Conservation (phyloP, 2,888 invertebrate species). For the Onchidella celtica region DNA sequence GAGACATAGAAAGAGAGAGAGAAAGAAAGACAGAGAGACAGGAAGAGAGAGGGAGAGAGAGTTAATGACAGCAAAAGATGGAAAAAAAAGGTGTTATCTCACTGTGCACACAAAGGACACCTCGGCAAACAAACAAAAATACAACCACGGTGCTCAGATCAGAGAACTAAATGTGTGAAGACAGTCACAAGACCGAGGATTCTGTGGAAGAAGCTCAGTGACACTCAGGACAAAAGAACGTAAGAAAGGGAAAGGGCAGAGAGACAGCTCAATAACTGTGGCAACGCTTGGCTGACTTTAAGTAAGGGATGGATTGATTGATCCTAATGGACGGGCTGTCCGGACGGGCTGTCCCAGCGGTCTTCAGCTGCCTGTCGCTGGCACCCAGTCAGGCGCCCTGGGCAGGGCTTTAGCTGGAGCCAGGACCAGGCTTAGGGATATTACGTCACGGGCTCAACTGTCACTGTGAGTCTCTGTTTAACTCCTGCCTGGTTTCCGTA, state of each 20-base stretch:
- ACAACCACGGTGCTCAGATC: too few relatives aligned
- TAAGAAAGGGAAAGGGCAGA: neutral
- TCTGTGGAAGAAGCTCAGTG: too few relatives aligned
- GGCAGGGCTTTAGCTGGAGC: neutral
- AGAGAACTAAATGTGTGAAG: too few relatives aligned
- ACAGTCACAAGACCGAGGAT: too few relatives aligned
- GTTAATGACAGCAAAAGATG: neutral
- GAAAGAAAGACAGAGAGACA: conserved; percentile 27
- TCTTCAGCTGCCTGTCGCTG: conserved; percentile 10
- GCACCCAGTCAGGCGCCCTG: neutral
- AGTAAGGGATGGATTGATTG: conserved; percentile 26
- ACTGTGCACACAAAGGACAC: too few relatives aligned
- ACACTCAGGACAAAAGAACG: too few relatives aligned
- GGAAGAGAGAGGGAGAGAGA: conserved; percentile 16
- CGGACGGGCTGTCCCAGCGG: conserved; percentile 20
- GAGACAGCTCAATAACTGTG: neutral
- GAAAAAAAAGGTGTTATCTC: neutral
- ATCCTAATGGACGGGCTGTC: conserved; percentile 35
- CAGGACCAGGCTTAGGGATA: neutral
- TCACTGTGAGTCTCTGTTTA: too few relatives aligned
- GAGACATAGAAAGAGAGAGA: too few relatives aligned
- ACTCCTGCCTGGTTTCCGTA: too few relatives aligned
- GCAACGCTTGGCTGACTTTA: neutral
- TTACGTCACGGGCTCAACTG: too few relatives aligned
- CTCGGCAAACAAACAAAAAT: too few relatives aligned